phyloP scores from a whole-genome alignment of 2,113 vertebrate genomes.

The Sapajus apella region DNA sequence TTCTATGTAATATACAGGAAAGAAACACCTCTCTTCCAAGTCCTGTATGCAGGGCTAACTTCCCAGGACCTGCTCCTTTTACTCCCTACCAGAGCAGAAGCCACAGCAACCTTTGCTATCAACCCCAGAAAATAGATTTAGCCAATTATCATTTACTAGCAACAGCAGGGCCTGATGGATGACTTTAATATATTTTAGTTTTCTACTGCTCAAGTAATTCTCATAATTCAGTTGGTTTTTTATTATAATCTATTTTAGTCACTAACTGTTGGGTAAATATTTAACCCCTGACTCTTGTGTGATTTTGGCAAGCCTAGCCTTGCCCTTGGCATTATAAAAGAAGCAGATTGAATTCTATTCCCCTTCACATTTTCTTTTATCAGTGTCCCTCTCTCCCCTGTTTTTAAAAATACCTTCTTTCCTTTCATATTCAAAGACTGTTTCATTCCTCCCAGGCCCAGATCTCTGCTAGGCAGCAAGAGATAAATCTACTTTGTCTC shows the following conservation, averaged over 20 bases:
- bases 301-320: background rate
- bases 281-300: slow-evolving; percentile 38
- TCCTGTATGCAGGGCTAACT: background rate
- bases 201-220: slow-evolving; percentile 46
- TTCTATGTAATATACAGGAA: background rate
- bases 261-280: slow-evolving; percentile 36
- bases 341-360: background rate
- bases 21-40: slow-evolving; percentile 6
- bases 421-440: background rate
- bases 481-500: background rate
- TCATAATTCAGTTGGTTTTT: slow-evolving; percentile 58
- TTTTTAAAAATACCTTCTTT: background rate
- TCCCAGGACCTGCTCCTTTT: background rate
- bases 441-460: slow-evolving; percentile 10
- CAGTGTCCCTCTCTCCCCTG: background rate
- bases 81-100: background rate
- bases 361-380: slow-evolving; percentile 21
- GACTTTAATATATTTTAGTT: slow-evolving; percentile 69
- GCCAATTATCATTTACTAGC: slow-evolving; percentile 44
- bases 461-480: background rate
- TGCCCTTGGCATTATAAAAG: slow-evolving; percentile 10
- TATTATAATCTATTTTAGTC: slow-evolving; percentile 41
- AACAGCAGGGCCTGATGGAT: slow-evolving; percentile 52
- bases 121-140: slow-evolving; percentile 34
- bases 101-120: background rate